Base-by-base conservation (phyloP, 2,113 vertebrate species). In the Narcine bancroftii region DNA sequence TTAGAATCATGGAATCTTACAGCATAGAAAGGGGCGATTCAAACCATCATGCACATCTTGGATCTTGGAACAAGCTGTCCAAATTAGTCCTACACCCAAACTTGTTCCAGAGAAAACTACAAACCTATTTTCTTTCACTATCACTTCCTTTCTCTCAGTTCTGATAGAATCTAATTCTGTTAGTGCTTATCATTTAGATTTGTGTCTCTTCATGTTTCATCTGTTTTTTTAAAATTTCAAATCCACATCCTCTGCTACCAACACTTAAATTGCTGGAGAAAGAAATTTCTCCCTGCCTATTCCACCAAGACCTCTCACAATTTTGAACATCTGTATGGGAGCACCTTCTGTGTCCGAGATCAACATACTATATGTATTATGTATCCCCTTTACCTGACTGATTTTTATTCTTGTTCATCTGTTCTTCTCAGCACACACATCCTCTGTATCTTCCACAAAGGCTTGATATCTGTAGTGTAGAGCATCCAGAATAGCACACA, bases 1-100 rank as follows among this genome's bases (percentile, higher is more conserved):
- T 83, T 83, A 56, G 47, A 56, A 83, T 83, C 79, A 56, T n/a
- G 29, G 77, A 81, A 81, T 81, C 45, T 81, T 47, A n/a, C 79
- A n/a, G 13, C 29, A 83, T 50, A 56, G 47, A 83, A 26, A 33
- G 50, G 50, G 47, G 47, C 10, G 47, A 56, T 56, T 83, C 47
- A 15, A 11, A 26, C 15, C 29, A 53, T 56, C 50, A 83, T n/a
- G 76, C 42, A 29, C n/a, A 26, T 26, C 21, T 21, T 45, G 50
- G 77, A 81, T 81, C 77, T 50, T 29, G 47, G 21, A 45, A 79
- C 21, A 45, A 79, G 29, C 79, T 83, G 29, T 56, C 50, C 3
- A 17, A 83, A 1, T 56, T 56, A 79, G 47, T 56, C 50, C 79
- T 53, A 83, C 17, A 56, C 0, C 29, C 47, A 11, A 83, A 33